Evolutionary conservation across 1,140 invertebrate species (phyloP).

Genomic region (Drosophila kurseongensis): DNA sequence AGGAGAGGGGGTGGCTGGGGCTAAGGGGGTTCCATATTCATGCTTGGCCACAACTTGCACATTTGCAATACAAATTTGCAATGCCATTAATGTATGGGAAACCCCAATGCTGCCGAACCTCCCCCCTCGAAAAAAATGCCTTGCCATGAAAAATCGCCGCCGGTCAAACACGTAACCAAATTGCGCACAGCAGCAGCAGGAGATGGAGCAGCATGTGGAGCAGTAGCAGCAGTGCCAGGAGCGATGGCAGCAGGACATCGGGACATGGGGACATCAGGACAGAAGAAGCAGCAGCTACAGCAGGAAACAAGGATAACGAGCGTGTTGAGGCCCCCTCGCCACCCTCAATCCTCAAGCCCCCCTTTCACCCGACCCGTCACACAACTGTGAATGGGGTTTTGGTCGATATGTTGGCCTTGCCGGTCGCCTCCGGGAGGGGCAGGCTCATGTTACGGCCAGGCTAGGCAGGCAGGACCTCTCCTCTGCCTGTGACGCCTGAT

Average conservation of each 20-base stretch:
- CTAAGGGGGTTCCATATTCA: not conserved
- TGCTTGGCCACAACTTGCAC: conserved; percentile 46
- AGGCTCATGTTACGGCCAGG: conserved; percentile 44
- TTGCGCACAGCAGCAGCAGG: conserved; percentile 57
- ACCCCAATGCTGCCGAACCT: not conserved
- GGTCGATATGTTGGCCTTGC: conserved; percentile 71
- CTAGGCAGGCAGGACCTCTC: conserved; percentile 22
- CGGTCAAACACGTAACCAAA: conserved; percentile 81
- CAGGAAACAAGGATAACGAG: conserved; percentile 82
- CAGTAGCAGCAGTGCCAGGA: conserved; percentile 23
- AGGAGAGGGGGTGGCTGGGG: not conserved
- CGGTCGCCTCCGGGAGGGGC: conserved; percentile 30
- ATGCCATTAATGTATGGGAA: conserved; percentile 69
- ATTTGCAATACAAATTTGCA: conserved; percentile 79
- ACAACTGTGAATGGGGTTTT: conserved; percentile 39
- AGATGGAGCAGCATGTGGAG: conserved; percentile 16
- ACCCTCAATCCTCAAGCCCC: conserved; percentile 25
- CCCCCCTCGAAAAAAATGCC: conserved; percentile 40
- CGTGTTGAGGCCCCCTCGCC: conserved; percentile 68
- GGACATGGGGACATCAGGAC: conserved; percentile 15
- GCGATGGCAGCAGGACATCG: conserved; percentile 22
- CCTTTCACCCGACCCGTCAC: conserved; percentile 7
- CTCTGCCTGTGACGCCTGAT: conserved; percentile 66
- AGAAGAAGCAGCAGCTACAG: conserved; percentile 52
- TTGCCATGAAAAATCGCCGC: conserved; percentile 78